Evolutionary conservation across 2,797 vertebrate genomes (phyloP), one percentile per base, ranked within the genome.

Genomic region (Enteromius radiatus): DNA sequence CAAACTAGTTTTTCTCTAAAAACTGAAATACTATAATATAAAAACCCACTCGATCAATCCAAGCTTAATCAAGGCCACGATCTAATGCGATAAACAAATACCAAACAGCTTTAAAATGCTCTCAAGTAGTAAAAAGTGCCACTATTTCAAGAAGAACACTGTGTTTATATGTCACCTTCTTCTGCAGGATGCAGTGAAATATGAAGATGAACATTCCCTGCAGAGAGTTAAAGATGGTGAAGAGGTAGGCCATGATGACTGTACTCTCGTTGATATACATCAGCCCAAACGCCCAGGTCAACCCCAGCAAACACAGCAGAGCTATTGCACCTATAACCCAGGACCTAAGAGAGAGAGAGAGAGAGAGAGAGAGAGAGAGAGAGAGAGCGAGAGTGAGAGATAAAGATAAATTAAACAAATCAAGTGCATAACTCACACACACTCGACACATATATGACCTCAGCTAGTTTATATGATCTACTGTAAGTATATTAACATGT

Each of bases 161-260:
- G 69, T 5, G 17, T 49, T 70, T 45, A 19, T n/a, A 41, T 94
- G 4, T 61, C 80, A 99, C 98, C 96, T 99, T 99, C 92, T 99
- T 99, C 92, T 98, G 98, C 85, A 99, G 96, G 79, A 97, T 97
- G 92, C 98, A 99, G 90, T 99, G 98, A 88, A 99, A 99, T 93
- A 99, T 99, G 94, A 99, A 99, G 94, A 99, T 99, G 92, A 99
- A 99, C 97, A 99, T 96, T 91, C 98, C 97, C 93, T 99, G 98
- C 93, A 99, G 96, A 76, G 98, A 97, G 94, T 99, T 99, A 94
- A 99, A 99, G 92, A 98, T 95, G 92, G 98, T 99, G 93, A 99
- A 99, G 87, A 99, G 97, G 92, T 99, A 99, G 0, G 98, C 98
- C 98, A 99, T 99, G 94, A 98, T 97, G 88, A 99, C 92, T 0